phyloP scores from a whole-genome alignment of 1,140 invertebrate species.

The Metaphire vulgaris region DNA sequence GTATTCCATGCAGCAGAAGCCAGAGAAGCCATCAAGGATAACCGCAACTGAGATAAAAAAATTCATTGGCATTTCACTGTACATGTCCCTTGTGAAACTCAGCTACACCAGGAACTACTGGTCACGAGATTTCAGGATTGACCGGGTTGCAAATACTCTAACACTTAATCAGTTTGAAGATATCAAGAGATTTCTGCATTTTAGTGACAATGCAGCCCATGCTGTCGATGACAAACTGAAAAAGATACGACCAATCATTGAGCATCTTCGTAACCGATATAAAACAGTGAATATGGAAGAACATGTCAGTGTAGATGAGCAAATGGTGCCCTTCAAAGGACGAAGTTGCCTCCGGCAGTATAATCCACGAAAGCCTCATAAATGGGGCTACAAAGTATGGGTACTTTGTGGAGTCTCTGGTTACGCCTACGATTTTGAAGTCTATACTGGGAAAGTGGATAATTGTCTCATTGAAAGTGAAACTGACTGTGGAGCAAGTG shows the following conservation, averaged over 20 bases:
- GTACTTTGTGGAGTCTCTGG: slow-evolving; percentile 42
- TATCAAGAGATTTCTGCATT: slow-evolving; percentile 32
- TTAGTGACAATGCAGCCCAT: slow-evolving; percentile 35
- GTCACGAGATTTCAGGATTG: slow-evolving; percentile 30
- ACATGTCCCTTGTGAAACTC: neutral
- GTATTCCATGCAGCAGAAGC: neutral
- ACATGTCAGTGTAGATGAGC: slow-evolving; percentile 39
- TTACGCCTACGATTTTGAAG: slow-evolving; percentile 50
- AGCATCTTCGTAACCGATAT: slow-evolving; percentile 30
- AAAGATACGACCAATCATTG: slow-evolving; percentile 45
- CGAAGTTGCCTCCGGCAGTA: slow-evolving; percentile 49
- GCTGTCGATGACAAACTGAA: slow-evolving; percentile 44
- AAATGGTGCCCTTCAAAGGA: slow-evolving; percentile 42
- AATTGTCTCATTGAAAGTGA: neutral
- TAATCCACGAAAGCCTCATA: slow-evolving; percentile 43
- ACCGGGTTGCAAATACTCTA: slow-evolving; percentile 33
- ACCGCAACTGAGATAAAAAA: neutral
- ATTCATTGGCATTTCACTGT: neutral
- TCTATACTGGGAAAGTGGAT: slow-evolving; percentile 36
- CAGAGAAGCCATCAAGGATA: neutral
- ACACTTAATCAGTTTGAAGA: slow-evolving; percentile 33
- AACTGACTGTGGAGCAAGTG: neutral
- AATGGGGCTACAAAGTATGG: slow-evolving; percentile 51
- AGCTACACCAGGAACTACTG: slow-evolving; percentile 33
- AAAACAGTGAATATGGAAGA: slow-evolving; percentile 40